phyloP scores from a whole-genome alignment of 2,113 vertebrate genomes.

The Phaethornis superciliosus region DNA sequence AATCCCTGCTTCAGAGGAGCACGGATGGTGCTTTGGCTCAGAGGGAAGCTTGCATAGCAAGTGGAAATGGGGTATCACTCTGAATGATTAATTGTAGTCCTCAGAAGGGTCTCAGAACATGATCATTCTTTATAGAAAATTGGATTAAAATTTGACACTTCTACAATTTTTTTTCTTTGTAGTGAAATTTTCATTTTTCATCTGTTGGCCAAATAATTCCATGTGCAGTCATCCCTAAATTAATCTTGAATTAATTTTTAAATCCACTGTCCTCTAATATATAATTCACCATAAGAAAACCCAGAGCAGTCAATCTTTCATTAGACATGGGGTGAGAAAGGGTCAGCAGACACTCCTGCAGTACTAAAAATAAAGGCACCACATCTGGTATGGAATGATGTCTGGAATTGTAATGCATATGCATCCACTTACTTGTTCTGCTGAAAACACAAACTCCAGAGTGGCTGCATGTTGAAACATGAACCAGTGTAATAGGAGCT shows the following conservation, averaged over 20 bases:
- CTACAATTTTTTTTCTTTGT: conserved; percentile 65
- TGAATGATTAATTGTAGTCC: conserved; percentile 70
- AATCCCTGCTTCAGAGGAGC: conserved; percentile 40
- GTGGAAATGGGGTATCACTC: conserved; percentile 28
- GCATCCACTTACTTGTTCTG: conserved; percentile 73
- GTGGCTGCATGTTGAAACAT: conserved; percentile 68
- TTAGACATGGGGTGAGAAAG: conserved; percentile 81
- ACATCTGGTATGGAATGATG: conserved; percentile 82
- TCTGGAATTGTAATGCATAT: conserved; percentile 83
- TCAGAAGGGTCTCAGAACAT: conserved; percentile 62
- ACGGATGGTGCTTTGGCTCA: conserved; percentile 14
- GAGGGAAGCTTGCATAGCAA: conserved; percentile 40
- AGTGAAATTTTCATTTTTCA: conserved; percentile 76
- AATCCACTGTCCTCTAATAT: conserved; percentile 74
- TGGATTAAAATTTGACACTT: conserved; percentile 75
- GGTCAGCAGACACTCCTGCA: conserved; percentile 83
- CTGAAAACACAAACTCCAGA: conserved; percentile 71
- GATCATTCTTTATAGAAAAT: conserved; percentile 75
- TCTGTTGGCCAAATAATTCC: conserved; percentile 72
- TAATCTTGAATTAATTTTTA: conserved; percentile 83
- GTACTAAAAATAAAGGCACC: conserved; percentile 80
- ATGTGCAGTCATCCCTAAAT: conserved; percentile 68
- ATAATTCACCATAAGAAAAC: conserved; percentile 80
- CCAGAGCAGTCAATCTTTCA: conserved; percentile 84
- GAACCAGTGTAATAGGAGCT: conserved; percentile 81